Conservation (phyloP, 2,797 vertebrate species). For the Telmatherina bonti region DNA sequence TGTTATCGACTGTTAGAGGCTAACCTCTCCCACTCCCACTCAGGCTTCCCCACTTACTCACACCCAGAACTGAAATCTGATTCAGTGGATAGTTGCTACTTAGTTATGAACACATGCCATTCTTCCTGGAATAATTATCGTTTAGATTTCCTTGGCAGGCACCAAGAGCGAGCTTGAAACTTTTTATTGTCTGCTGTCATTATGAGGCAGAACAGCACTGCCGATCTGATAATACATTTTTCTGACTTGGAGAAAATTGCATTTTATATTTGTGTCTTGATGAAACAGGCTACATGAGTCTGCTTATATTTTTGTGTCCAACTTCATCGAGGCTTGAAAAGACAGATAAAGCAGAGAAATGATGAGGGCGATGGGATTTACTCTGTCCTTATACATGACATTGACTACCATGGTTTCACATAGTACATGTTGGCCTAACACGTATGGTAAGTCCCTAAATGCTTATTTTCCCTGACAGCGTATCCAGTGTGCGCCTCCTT, state of each 20-base stretch:
- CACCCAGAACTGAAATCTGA: constrained; percentile 27
- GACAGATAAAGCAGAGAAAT: background rate
- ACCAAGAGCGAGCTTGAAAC: background rate
- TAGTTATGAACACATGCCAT: constrained; percentile 3
- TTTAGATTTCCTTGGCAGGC: constrained; percentile 36
- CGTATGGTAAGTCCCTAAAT: background rate
- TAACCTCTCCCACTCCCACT: background rate
- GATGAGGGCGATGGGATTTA: background rate
- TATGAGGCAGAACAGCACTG: background rate
- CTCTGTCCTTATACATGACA: background rate
- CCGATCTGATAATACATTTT: background rate
- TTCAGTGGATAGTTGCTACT: background rate
- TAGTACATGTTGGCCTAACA: no score
- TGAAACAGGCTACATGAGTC: background rate
- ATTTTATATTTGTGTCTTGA: background rate
- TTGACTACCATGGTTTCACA: background rate
- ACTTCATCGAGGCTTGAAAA: background rate
- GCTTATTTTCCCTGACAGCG: background rate
- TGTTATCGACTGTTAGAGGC: constrained; percentile 14
- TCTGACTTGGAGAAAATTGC: background rate
- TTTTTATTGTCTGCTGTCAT: constrained; percentile 25
- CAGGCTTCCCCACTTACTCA: background rate
- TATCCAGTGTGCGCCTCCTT: background rate
- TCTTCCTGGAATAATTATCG: constrained; percentile 25
- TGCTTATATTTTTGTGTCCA: background rate